A percentile compares a stretch with the other conserved stretches of the same genome.
Conservation (phyloP, 2,888 invertebrate species). For the Cerastis rubricosa region DNA sequence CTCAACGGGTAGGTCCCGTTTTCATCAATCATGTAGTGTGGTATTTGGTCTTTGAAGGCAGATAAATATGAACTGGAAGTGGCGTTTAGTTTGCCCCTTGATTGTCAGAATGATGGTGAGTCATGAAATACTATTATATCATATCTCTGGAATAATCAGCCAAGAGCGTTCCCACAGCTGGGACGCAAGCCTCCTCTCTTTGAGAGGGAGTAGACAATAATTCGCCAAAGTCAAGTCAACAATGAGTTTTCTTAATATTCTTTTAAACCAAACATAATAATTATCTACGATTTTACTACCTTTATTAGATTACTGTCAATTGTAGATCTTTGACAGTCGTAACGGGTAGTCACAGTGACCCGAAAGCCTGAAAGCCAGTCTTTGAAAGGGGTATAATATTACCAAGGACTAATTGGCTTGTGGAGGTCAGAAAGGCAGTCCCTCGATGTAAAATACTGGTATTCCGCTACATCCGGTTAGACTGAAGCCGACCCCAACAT, state of each 20-base stretch:
- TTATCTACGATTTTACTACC: background rate
- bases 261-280: background rate
- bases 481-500: too few species aligned
- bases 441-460: too few species aligned
- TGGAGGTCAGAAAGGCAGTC: too few species aligned
- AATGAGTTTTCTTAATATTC: background rate
- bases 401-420: too few species aligned
- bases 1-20: constrained; percentile 40
- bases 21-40: constrained; percentile 60
- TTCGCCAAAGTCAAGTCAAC: background rate
- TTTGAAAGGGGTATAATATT: too few species aligned
- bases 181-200: background rate
- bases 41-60: constrained; percentile 34
- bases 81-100: background rate
- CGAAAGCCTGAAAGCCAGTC: too few species aligned
- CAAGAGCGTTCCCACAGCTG: background rate
- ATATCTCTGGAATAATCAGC: background rate
- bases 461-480: too few species aligned
- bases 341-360: too few species aligned
- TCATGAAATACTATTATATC: background rate
- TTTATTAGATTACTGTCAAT: background rate
- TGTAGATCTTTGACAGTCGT: too few species aligned
- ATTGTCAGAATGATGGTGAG: background rate
- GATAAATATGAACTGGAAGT: constrained; percentile 32
- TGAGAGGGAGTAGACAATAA: background rate